Conservation (phyloP, 2,113 vertebrate genomes). For the Enhydra lutris region DNA sequence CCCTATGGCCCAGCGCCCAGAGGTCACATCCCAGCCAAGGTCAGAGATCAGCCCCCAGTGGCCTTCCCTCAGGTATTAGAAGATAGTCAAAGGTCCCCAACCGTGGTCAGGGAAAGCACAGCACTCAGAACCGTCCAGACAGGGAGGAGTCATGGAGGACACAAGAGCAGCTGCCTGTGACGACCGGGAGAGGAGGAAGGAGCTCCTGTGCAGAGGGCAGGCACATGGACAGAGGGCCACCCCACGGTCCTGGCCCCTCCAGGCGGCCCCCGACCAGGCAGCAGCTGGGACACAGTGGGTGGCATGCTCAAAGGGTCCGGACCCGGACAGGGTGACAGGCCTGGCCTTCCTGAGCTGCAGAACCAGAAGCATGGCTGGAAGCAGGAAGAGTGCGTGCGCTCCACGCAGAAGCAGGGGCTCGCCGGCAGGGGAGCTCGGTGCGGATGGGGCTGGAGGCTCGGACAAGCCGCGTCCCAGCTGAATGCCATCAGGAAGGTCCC, state of each 20-base stretch:
- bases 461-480: neutral
- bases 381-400: neutral
- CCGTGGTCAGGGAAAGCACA: neutral
- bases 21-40: neutral
- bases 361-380: too few species aligned
- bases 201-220: neutral
- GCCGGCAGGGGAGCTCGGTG: neutral
- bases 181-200: neutral
- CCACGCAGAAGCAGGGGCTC: neutral
- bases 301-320: neutral
- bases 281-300: neutral
- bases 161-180: neutral
- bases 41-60: neutral
- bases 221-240: neutral
- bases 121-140: neutral
- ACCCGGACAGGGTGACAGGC: neutral
- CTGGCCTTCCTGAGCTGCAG: neutral
- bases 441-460: neutral
- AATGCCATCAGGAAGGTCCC: neutral
- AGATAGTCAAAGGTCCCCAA: neutral
- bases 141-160: neutral
- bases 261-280: neutral
- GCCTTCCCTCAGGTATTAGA: neutral
- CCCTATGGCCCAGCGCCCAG: conserved; percentile 20
- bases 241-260: neutral